Evolutionary conservation across 2,113 vertebrate species (phyloP).

Genomic region (Nothoprocta pentlandii): DNA sequence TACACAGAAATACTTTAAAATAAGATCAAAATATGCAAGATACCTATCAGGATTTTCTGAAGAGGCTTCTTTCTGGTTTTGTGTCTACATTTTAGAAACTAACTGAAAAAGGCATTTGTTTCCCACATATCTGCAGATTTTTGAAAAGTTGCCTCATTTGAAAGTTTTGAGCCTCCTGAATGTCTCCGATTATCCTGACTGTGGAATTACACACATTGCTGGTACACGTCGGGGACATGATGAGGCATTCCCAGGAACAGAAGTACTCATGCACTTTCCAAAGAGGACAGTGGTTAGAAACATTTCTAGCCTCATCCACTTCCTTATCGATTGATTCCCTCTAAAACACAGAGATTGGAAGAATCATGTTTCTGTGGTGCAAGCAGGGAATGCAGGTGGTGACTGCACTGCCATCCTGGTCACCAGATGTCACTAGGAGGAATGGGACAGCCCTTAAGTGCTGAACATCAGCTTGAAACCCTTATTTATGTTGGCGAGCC

Average conservation of each 20-base stretch:
- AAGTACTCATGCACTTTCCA: neutral
- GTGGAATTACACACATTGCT: neutral
- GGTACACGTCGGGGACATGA: accelerated
- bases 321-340: neutral
- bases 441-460: neutral
- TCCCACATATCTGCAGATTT: neutral
- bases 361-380: neutral
- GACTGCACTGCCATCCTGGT: neutral
- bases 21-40: neutral
- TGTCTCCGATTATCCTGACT: neutral
- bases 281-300: neutral
- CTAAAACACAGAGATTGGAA: neutral
- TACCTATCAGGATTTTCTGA: neutral
- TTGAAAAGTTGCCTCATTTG: neutral
- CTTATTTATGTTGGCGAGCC: neutral
- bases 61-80: neutral
- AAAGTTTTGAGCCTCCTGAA: neutral
- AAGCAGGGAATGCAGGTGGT: neutral
- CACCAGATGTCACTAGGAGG: neutral
- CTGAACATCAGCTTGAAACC: neutral
- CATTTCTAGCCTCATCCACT: neutral
- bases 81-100: neutral
- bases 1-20: neutral
- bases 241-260: neutral
- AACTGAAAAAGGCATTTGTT: neutral